A percentile compares a stretch with the other conserved stretches of the same genome.
Evolutionary conservation across 2,797 vertebrate genomes (phyloP).

Genomic region (Mus minutoides): DNA sequence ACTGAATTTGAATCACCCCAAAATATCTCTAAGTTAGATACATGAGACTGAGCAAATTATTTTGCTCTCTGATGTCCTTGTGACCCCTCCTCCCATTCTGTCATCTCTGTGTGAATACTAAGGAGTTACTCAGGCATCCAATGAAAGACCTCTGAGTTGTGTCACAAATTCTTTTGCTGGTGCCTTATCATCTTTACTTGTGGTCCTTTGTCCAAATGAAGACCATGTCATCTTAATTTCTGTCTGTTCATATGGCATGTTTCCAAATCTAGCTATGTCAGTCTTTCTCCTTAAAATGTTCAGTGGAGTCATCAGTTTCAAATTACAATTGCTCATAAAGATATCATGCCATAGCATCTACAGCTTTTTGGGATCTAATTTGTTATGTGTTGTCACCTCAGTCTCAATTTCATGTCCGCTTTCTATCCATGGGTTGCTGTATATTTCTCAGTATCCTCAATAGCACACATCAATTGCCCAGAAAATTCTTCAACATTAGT

Average conservation of each 20-base stretch:
- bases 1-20: not conserved
- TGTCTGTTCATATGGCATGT: not conserved
- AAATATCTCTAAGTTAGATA: not conserved
- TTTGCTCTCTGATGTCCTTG: not conserved
- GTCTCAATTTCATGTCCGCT: not conserved
- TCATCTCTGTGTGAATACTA: slow-evolving; percentile 1
- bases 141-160: not conserved
- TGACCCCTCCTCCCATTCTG: not conserved
- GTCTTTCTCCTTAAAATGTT: not conserved
- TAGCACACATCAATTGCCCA: not conserved
- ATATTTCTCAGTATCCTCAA: not conserved
- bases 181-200: not conserved
- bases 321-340: not conserved
- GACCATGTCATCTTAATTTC: not conserved
- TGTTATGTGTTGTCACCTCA: not conserved
- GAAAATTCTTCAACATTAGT: slow-evolving; percentile 26
- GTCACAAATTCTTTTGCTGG: not conserved
- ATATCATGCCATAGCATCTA: not conserved
- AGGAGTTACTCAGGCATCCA: not conserved
- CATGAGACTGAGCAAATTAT: not conserved
- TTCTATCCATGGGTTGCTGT: not conserved
- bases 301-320: not conserved
- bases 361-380: not conserved
- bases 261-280: not conserved
- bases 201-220: not conserved